Evolutionary conservation across 2,113 vertebrate genomes (phyloP).

Genomic region (Lonchura striata): DNA sequence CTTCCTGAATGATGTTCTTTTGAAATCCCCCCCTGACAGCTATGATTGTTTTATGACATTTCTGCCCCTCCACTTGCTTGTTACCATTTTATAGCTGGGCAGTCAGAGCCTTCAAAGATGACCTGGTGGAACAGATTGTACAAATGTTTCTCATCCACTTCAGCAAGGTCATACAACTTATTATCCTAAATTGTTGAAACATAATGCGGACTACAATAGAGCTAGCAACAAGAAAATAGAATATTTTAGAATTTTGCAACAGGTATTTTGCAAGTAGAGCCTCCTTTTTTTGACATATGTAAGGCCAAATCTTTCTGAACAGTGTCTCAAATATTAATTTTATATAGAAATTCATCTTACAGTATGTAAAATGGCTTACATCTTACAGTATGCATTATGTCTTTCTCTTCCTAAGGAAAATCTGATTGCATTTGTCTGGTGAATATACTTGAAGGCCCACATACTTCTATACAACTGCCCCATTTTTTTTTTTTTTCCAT

Average conservation of each 20-base stretch:
- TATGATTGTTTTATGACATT: background rate
- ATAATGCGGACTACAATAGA: background rate
- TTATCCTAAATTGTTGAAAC: background rate
- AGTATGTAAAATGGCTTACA: background rate
- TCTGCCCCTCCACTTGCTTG: background rate
- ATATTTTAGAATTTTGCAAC: background rate
- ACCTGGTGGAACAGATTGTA: background rate
- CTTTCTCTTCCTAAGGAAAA: background rate
- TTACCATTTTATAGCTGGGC: background rate
- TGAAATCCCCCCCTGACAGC: background rate
- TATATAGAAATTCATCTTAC: background rate
- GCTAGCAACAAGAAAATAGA: background rate
- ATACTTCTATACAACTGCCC: background rate
- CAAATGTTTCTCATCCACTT: background rate
- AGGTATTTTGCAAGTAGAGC: background rate
- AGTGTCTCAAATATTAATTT: background rate
- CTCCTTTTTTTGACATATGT: background rate
- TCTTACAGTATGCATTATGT: no score
- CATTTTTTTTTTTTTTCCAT: rapidly evolving
- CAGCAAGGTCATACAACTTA: background rate
- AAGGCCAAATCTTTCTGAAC: background rate
- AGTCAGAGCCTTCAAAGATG: background rate
- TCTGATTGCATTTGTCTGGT: background rate
- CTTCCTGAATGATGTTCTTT: background rate
- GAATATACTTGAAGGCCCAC: background rate